Base-by-base conservation (phyloP, 2,797 vertebrate species). In the Eptatretus atami region DNA sequence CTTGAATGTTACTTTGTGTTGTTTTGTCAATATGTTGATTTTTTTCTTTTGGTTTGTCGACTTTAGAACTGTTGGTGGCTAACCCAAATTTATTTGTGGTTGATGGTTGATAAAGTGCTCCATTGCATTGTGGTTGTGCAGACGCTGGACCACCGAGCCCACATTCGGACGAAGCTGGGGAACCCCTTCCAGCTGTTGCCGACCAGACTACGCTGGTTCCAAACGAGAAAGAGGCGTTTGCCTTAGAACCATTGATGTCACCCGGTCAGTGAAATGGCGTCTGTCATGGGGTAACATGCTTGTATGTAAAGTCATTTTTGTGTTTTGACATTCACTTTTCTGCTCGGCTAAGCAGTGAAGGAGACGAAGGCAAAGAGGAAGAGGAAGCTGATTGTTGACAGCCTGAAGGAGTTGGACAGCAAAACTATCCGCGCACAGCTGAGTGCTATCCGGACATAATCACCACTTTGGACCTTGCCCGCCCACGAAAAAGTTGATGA, bases 351-450 rank as follows among this genome's bases (percentile, higher is more conserved):
- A 70, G 11, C 70, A 99, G 88, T 99, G 69, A 95, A 95, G 74
- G 90, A 96, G 75, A 99, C 90, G 64, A 98, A 96, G 78, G 92
- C 92, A 6, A 98, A 98, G 71, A 82, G 92, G 67, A 98, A 98
- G 78, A 86, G 92, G 72, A 98, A 98, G 71, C 78, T 98, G 69
- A 98, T 98, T 72, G 92, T 98, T 69, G 92, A 98, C 76, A 96
- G 87, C 6, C 86, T 98, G 66, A 98, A 98, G 73, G 92, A 96
- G 74, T 70, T 98, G 77, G 92, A 96, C 73, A 96, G 90, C 71
- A 98, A 98, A 74, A 95, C 92, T 66, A 98, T 98, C 74, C 79
- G 92, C 70, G 86, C 92, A 63, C 92, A 98, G 71, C 78, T 98
- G 67, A 95, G 88, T 54, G 92, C 72, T 98, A 98, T 72, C 96